A percentile compares a stretch with the other conserved stretches of the same genome.
Conservation (phyloP, 2,888 invertebrate genomes). For the Conops quadrifasciatus region DNA sequence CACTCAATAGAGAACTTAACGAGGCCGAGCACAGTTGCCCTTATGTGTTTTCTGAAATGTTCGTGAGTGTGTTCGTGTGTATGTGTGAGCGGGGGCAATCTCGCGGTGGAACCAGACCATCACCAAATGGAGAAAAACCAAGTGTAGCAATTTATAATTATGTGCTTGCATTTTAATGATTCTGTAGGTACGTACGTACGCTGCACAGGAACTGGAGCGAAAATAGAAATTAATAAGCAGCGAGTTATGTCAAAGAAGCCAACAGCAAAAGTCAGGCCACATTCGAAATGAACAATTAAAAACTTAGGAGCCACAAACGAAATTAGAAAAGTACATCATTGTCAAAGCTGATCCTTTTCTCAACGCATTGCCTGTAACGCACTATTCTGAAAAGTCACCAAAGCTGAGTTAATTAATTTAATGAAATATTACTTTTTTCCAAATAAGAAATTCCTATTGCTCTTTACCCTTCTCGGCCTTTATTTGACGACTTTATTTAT, state of each 20-base stretch:
- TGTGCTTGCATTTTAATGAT: conserved; percentile 18
- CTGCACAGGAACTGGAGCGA: not conserved
- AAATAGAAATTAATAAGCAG: conserved; percentile 7
- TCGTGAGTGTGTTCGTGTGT: not conserved
- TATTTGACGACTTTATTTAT: too few relatives aligned
- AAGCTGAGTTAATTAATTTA: too few relatives aligned
- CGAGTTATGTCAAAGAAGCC: not conserved
- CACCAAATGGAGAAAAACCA: not conserved
- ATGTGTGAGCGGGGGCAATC: not conserved
- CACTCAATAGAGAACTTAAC: not conserved
- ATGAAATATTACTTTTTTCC: too few relatives aligned
- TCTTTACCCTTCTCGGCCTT: too few relatives aligned
- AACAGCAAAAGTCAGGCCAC: not conserved
- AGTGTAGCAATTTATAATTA: conserved; percentile 6
- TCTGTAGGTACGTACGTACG: not conserved
- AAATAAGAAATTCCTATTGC: too few relatives aligned
- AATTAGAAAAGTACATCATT: too few relatives aligned
- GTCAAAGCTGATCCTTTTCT: too few relatives aligned
- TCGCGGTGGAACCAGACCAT: not conserved
- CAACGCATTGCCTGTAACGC: too few relatives aligned
- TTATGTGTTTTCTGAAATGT: not conserved
- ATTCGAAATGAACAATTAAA: too few relatives aligned
- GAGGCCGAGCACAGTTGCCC: not conserved
- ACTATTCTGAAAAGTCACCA: too few relatives aligned
- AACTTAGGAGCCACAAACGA: too few relatives aligned